Evolutionary conservation across 2,797 vertebrate genomes (phyloP).

Genomic region (Manis javanica): DNA sequence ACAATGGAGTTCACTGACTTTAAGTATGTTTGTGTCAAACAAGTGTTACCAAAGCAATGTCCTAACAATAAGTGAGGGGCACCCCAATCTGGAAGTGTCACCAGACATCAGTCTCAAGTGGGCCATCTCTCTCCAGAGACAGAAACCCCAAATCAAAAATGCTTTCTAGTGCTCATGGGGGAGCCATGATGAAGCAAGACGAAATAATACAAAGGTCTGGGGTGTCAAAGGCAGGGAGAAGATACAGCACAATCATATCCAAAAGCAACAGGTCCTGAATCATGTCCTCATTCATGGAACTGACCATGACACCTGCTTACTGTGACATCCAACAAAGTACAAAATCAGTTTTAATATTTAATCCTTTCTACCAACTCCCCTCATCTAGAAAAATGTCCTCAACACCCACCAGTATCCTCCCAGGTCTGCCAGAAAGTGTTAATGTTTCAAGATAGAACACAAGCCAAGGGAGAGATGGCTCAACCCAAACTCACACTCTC

Average conservation of each 20-base stretch:
- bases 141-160: background rate
- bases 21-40: background rate
- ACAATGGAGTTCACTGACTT: no score
- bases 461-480: background rate
- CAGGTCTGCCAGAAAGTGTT: background rate
- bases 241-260: background rate
- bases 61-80: background rate
- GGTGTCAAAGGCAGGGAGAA: background rate
- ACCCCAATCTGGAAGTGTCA: background rate
- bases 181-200: background rate
- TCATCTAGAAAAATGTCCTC: background rate
- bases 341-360: background rate
- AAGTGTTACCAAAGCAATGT: background rate
- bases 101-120: background rate
- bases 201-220: background rate
- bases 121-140: background rate
- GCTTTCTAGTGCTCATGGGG: background rate
- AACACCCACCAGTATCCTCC: background rate
- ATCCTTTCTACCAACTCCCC: background rate
- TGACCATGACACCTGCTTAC: background rate
- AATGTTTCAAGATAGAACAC: background rate
- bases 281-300: background rate
- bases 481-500: conserved; percentile 31
- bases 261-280: background rate
- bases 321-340: background rate